These are phyloP conservation scores for Pangasius mekongensis DNA, from an alignment of 2,797 vertebrate genomes.

Conservation along the genomic window DNA sequence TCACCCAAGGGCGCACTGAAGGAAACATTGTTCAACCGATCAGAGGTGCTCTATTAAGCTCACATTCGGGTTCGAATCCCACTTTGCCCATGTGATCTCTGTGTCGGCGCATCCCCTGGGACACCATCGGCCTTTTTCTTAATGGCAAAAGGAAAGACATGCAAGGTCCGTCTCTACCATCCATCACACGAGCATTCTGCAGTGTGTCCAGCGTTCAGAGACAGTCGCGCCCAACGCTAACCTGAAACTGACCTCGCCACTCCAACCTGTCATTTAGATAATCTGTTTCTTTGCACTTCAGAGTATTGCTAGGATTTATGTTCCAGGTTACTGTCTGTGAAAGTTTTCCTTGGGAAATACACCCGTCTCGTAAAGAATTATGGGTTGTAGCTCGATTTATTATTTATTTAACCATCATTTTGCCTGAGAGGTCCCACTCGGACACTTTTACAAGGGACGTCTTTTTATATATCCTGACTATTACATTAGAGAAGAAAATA, in stretches of 20 bases:
- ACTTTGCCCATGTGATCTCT: neutral
- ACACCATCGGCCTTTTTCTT: conserved; percentile 1
- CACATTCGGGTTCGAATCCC: neutral
- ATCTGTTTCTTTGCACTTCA: neutral
- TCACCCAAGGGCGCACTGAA: conserved; percentile 26
- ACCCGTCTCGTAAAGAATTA: conserved; percentile 27
- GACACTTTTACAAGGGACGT: conserved; percentile 30
- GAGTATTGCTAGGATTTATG: conserved; percentile 1
- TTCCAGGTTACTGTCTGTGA: neutral
- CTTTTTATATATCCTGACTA: neutral
- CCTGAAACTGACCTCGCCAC: neutral
- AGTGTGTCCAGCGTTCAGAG: neutral
- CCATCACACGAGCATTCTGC: neutral
- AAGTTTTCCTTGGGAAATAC: conserved; percentile 20
- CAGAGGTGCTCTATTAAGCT: conserved; percentile 23
- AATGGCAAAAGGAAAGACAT: neutral
- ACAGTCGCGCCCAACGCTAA: neutral
- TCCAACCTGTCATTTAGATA: conserved; percentile 17
- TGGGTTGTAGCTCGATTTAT: conserved; percentile 4
- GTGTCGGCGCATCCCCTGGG: neutral
- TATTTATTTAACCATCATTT: conserved; percentile 43
- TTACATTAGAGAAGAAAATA: conserved; percentile 7
- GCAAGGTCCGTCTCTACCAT: conserved; percentile 1
- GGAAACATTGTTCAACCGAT: conserved; percentile 17
- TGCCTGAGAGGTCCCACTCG: conserved; percentile 19